Evolutionary conservation across 2,888 invertebrate genomes (phyloP).

Genomic region (Drosophila nr. medialis): DNA sequence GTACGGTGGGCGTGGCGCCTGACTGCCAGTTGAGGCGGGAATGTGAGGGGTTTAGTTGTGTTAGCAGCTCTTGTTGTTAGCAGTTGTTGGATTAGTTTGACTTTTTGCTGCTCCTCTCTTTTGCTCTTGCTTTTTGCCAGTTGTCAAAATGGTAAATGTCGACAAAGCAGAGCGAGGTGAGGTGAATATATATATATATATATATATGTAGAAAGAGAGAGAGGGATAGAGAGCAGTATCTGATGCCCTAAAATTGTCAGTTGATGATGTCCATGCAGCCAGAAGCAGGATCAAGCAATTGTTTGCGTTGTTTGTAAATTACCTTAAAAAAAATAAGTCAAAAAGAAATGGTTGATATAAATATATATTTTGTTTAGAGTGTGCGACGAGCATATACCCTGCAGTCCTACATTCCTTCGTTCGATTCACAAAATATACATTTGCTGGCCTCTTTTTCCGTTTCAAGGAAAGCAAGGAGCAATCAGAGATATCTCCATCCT

Average conservation of each 20-base stretch:
- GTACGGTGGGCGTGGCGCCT: conserved; percentile 34
- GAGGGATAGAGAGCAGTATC: not conserved
- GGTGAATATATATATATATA: not conserved
- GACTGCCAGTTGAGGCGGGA: too few relatives aligned
- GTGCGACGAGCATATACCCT: conserved; percentile 1
- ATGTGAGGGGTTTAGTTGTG: not conserved
- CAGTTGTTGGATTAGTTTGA: conserved; percentile 80
- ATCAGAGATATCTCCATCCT: not conserved
- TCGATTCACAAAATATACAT: not conserved
- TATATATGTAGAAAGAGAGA: not conserved
- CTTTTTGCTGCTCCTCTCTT: conserved; percentile 57
- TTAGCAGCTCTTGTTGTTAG: conserved; percentile 65
- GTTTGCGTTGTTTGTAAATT: conserved; percentile 68
- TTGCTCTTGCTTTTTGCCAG: conserved; percentile 47
- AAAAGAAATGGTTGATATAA: not conserved
- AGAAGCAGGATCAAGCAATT: conserved; percentile 60
- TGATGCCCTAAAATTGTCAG: conserved; percentile 64
- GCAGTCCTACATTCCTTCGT: not conserved
- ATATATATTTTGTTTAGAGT: too few relatives aligned
- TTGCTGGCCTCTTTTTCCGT: not conserved
- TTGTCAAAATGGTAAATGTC: conserved; percentile 68
- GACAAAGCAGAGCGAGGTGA: conserved; percentile 5
- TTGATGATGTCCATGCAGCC: conserved; percentile 61
- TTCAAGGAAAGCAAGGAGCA: not conserved
- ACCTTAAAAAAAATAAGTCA: conserved; percentile 42